Conservation (phyloP, 2,797 vertebrate species). For the Malurus leucopterus region DNA sequence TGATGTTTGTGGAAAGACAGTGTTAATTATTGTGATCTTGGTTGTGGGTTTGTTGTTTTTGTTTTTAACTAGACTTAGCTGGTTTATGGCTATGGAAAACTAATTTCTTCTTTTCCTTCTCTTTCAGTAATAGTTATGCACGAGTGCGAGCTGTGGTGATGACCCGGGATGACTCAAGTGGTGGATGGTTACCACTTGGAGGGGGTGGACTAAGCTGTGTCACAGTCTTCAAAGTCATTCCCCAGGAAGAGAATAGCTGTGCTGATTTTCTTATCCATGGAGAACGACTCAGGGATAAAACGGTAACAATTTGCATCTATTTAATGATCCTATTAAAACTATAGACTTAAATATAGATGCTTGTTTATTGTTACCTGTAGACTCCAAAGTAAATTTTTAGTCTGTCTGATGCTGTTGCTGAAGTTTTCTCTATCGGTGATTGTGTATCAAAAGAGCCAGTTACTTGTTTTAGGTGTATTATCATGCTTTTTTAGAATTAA, state of each 20-base stretch:
- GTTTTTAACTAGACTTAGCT: background rate
- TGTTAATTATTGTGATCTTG: background rate
- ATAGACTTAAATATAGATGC: background rate
- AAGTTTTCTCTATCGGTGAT: background rate
- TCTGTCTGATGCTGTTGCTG: background rate
- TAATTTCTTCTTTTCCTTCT: conserved; percentile 65
- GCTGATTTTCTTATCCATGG: conserved; percentile 96
- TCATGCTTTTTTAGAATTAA: background rate
- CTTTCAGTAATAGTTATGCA: conserved; percentile 93
- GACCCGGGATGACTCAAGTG: conserved; percentile 99
- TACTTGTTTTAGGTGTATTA: background rate
- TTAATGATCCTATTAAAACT: background rate
- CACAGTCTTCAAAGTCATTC: conserved; percentile 92
- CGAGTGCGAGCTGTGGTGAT: conserved; percentile 99
- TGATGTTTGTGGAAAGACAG: background rate
- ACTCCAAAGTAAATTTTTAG: background rate
- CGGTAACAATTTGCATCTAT: conserved; percentile 78
- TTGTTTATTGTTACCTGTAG: background rate
- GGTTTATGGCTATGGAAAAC: conserved; percentile 17
- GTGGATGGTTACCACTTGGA: conserved; percentile 95
- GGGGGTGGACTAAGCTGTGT: conserved; percentile 96
- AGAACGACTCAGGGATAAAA: conserved; percentile 97
- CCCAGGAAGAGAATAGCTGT: conserved; percentile 85
- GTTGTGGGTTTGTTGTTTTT: background rate
- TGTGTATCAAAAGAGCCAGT: background rate